Base-by-base conservation (phyloP, 2,888 invertebrate genomes). In the Spilarctia lutea region DNA sequence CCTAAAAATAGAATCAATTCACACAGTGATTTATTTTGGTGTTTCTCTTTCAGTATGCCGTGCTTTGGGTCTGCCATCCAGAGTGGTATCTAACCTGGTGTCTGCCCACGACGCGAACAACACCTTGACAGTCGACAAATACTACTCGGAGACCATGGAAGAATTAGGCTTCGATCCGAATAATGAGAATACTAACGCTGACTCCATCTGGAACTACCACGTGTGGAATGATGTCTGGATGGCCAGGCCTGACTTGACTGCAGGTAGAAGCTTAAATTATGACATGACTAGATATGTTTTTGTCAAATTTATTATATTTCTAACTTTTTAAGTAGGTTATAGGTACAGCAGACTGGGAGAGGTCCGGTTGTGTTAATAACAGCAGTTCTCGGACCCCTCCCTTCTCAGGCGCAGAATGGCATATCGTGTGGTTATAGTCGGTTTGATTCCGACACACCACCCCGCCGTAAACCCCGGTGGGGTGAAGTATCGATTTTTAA, bases 221-320 rank as follows among this genome's bases (percentile, higher is more conserved):
- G 98, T 98, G 13, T 98, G 98, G 98, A 98, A 97, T 87, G 98
- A 98, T 83, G 98, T 97, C 0, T 98, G 98, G 97, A 98, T 98
- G 98, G 96, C 97, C 0, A 95, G 98, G 75, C 97, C 97, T 13
- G 98, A 98, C 90, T 96, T 98, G 45, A 97, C 97, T 0, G 95
- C 96, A 80, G 97, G 96, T 96, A 85, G 83, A 74, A 39, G 1
- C 1, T 20, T 20, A 7, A 20, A 1, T 11, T 65, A 24, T 65
- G 60, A 13, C 11, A n/a, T 60, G 13, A 8, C 3, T 30, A 1
- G 18, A 18, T 60, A 4, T 3, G 27, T 27, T 60, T 60, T 27
- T 1, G 0, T 60, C 2, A 30, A 1, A 18, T 30, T 63, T 30
- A 63, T 63, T 18, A 63, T 16, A 2, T 30, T 63, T 20, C 2